Conservation (phyloP, 2,888 invertebrate genomes). For the Pseudococcus longispinus region DNA sequence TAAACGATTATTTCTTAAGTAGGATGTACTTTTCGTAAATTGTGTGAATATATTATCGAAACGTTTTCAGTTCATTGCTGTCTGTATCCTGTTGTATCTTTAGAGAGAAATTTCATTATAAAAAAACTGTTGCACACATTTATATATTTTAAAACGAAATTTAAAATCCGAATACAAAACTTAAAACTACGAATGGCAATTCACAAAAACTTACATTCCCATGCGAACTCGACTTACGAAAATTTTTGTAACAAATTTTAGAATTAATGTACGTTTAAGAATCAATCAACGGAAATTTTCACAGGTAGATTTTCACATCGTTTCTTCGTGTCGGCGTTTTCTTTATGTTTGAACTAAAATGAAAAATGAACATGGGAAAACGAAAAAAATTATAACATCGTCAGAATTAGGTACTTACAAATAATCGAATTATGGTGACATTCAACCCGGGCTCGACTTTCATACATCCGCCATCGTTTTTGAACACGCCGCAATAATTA, state of each 20-base stretch:
- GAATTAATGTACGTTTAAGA: not conserved
- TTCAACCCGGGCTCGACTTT: conserved; percentile 42
- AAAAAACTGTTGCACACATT: not conserved
- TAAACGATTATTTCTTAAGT: no score
- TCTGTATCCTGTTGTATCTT: no score
- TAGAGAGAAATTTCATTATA: no score
- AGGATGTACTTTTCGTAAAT: no score
- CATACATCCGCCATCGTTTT: conserved; percentile 51
- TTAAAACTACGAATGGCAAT: not conserved
- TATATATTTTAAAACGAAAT: not conserved
- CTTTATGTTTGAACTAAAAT: conserved; percentile 50
- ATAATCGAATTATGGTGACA: conserved; percentile 47
- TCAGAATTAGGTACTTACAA: no score
- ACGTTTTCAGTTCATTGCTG: no score
- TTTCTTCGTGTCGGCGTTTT: conserved; percentile 49
- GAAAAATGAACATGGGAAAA: not conserved
- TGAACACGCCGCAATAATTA: conserved; percentile 52
- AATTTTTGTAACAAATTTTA: not conserved
- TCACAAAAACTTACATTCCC: not conserved
- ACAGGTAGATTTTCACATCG: conserved; percentile 47
- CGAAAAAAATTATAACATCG: no score
- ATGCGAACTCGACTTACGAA: not conserved
- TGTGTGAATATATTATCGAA: no score
- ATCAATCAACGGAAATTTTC: not conserved
- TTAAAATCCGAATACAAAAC: not conserved